phyloP scores from a whole-genome alignment of 2,113 vertebrate genomes.

The Ctenodactylus gundi region DNA sequence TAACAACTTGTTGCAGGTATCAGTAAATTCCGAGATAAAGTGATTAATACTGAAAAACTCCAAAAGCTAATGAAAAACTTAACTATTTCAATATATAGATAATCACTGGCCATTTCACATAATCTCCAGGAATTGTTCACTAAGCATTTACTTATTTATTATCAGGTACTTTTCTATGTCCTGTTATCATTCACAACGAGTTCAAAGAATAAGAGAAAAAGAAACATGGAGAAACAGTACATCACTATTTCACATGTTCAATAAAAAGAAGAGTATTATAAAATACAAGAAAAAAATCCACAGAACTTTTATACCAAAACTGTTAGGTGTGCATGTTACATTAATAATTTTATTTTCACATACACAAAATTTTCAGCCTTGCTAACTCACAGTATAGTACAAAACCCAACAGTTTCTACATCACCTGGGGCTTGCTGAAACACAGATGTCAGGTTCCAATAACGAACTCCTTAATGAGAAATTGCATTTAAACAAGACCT shows the following conservation, averaged over 20 bases:
- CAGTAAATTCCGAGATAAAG: neutral
- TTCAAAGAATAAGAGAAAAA: slow-evolving; percentile 36
- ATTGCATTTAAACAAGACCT: neutral
- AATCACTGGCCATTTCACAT: slow-evolving; percentile 16
- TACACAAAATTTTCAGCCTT: neutral
- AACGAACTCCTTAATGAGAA: neutral
- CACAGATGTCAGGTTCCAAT: neutral
- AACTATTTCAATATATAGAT: neutral
- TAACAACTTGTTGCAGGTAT: slow-evolving; percentile 2
- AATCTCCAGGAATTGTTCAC: neutral
- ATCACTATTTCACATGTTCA: neutral
- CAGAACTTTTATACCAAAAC: slow-evolving; percentile 5
- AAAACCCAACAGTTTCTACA: neutral
- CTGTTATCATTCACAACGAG: neutral
- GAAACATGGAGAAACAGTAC: neutral
- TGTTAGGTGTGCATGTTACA: neutral
- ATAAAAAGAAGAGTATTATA: neutral
- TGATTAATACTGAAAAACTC: neutral
- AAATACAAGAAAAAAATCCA: neutral
- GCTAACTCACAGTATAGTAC: neutral
- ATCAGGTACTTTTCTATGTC: neutral
- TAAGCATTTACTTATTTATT: neutral
- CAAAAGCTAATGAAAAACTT: slow-evolving; percentile 1
- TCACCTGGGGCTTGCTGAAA: neutral
- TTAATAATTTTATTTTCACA: neutral